Evolutionary conservation across 2,888 invertebrate species (phyloP), one percentile per base, ranked within the genome.

Genomic region (Drosophila robusta): DNA sequence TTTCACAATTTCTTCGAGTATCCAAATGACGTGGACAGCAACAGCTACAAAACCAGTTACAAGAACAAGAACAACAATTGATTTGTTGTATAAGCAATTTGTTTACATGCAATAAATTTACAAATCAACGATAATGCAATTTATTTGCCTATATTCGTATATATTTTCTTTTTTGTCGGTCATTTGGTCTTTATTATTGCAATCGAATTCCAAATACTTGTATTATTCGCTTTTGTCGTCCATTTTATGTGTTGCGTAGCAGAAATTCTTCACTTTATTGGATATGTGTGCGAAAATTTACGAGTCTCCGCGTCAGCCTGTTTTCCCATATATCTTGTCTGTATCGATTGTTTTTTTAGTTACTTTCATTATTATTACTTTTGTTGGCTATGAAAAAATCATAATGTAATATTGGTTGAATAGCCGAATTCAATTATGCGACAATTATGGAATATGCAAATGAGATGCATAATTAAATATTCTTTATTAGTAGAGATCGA

Each of bases 101-200:
- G 78, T 88, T 87, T 84, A 87, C 81, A 80, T 87, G 87, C 70
- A 84, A 89, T 84, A 84, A 88, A 87, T 84, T 83, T 70, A 69
- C 70, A 81, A 89, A 87, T 84, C 87, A 87, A 86, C 80, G 73
- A 84, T 83, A 87, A 82, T 82, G 87, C 80, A 88, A 88, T 81
- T 83, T 88, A 76, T 82, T 70, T 68, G 65, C 72, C 29, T 44
- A 61, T 50, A 75, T 46, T 60, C 49, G 42, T 24, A 24, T n/a
- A 46, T 45, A 46, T 58, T 39, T 26, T 58, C 26, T 54, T 55
- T 26, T 50, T 29, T 63, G 18, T 38, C 38, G 51, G 50, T 58
- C 56, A 65, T 60, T 65, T 39, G 54, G 22, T 41, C 60, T 66
- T 80, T 82, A 62, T 61, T 66, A 61, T 75, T 84, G 75, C 64